A percentile compares a stretch with the other conserved stretches of the same genome.
phyloP scores from a whole-genome alignment of 2,797 vertebrate species.

The Acipenser oxyrinchus region DNA sequence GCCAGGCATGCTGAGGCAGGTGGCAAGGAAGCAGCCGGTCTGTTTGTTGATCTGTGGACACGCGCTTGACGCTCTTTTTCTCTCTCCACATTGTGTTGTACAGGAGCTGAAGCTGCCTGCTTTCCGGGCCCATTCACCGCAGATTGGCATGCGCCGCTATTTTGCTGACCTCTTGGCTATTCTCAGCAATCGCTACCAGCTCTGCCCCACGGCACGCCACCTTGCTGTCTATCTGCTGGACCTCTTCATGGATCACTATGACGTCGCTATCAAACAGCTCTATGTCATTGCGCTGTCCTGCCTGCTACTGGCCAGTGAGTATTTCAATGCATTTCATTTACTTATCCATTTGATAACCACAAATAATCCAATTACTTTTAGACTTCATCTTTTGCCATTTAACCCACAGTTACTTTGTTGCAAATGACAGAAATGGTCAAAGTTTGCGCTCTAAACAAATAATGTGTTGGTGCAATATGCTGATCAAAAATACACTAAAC shows the following conservation, averaged over 20 bases:
- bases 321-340: neutral
- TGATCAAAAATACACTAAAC: no score
- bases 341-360: no score
- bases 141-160: slow-evolving; percentile 80
- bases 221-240: slow-evolving; percentile 73
- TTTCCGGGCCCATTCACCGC: slow-evolving; percentile 75
- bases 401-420: no score
- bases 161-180: slow-evolving; percentile 76
- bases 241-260: slow-evolving; percentile 69
- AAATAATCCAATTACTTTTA: no score
- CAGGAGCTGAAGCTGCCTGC: slow-evolving; percentile 81
- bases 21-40: no score
- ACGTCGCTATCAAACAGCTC: slow-evolving; percentile 73
- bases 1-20: no score
- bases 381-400: no score
- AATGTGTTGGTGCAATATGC: no score
- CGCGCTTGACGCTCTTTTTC: no score
- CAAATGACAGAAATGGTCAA: no score
- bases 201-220: slow-evolving; percentile 75
- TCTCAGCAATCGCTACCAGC: slow-evolving; percentile 72
- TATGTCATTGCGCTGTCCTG: slow-evolving; percentile 74
- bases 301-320: slow-evolving; percentile 85
- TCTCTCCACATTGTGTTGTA: neutral
- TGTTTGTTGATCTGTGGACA: no score
- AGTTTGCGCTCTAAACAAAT: no score